Percentiles rank a stretch among this genome's conserved stretches.
Conservation (phyloP, 2,113 vertebrate genomes). For the Eptesicus fuscus region DNA sequence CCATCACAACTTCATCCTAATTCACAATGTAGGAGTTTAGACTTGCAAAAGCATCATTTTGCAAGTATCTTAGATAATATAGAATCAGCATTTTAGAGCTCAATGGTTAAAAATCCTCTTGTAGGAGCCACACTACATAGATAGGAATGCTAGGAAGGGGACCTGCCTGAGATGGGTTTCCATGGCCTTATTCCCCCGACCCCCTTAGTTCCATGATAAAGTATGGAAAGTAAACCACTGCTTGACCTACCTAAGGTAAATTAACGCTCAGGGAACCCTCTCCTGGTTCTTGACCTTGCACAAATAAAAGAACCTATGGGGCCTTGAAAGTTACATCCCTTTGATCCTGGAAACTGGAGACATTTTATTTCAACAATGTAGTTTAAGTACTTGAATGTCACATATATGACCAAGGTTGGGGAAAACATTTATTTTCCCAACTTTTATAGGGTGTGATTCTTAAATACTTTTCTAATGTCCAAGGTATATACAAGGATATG, state of each 20-base stretch:
- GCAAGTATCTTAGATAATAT: not conserved
- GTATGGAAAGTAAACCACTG: not conserved
- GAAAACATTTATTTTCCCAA: slow-evolving; percentile 39
- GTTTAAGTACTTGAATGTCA: slow-evolving; percentile 57
- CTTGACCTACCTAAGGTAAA: not conserved
- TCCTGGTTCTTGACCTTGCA: slow-evolving; percentile 3
- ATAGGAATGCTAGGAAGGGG: not conserved
- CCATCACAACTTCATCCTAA: not conserved
- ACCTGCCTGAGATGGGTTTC: not conserved
- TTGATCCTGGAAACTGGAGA: not conserved
- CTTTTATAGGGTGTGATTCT: slow-evolving; percentile 54
- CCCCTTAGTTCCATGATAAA: not conserved
- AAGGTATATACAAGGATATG: too few species aligned
- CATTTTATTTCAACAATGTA: slow-evolving; percentile 10
- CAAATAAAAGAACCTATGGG: not conserved
- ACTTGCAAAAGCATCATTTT: slow-evolving; percentile 20
- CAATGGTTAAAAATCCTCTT: slow-evolving; percentile 16
- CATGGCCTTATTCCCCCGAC: not conserved
- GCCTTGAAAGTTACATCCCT: slow-evolving; percentile 48
- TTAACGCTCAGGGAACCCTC: slow-evolving; percentile 40
- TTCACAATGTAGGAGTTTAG: not conserved
- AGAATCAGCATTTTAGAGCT: not conserved
- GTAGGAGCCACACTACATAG: not conserved
- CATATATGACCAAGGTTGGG: slow-evolving; percentile 33
- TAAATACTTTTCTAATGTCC: slow-evolving; percentile 57